A percentile compares a stretch with the other conserved stretches of the same genome.
Evolutionary conservation across 2,888 invertebrate species (phyloP).

Genomic region (Disparrhopalites patrizii): DNA sequence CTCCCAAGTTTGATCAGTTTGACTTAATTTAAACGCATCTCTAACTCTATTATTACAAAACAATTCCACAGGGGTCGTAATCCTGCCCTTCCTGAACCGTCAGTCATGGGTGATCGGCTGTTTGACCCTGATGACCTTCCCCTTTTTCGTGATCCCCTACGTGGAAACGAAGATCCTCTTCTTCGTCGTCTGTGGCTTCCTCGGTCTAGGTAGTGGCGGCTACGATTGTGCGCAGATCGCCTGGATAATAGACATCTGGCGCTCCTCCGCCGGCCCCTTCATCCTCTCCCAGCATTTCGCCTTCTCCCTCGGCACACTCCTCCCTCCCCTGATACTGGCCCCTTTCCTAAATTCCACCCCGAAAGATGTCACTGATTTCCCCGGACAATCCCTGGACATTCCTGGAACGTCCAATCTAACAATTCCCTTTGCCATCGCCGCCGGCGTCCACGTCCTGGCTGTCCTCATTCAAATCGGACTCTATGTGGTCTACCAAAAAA

Average conservation of each 20-base stretch:
- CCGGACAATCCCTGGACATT: background rate
- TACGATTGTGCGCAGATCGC: constrained; percentile 37
- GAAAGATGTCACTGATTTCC: no score
- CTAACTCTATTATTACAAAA: no score
- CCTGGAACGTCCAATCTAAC: background rate
- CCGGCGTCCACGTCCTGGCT: background rate
- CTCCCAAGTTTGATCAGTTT: no score
- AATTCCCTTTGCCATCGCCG: background rate
- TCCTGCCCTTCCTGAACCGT: background rate
- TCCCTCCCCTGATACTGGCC: constrained; percentile 25
- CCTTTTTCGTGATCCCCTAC: background rate
- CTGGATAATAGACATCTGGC: constrained; percentile 39
- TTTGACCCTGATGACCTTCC: background rate
- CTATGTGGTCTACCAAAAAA: no score
- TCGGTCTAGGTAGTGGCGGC: constrained; percentile 30
- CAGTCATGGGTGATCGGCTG: no score
- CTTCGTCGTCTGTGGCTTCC: constrained; percentile 16
- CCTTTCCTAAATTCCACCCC: constrained; percentile 35
- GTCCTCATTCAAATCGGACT: background rate
- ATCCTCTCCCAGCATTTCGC: constrained; percentile 35
- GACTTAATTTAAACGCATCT: no score
- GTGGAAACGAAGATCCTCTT: background rate
- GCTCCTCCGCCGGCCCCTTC: constrained; percentile 21
- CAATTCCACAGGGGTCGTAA: no score
- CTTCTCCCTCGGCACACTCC: constrained; percentile 28